Evolutionary conservation across 64 coral and sea anemone species (phyloP).

Genomic region (Porites lutea): DNA sequence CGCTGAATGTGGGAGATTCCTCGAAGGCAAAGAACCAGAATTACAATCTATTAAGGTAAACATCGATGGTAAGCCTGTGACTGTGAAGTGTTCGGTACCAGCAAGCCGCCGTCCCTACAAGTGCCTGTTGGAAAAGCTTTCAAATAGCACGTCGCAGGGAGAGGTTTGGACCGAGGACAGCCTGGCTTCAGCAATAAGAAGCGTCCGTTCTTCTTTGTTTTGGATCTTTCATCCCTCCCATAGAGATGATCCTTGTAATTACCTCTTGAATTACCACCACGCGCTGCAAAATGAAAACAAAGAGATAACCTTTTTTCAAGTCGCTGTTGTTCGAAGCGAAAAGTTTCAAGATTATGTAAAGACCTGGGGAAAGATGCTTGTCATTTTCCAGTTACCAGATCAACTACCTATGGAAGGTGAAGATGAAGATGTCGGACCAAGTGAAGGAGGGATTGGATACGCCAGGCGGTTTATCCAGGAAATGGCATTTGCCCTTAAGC

Average conservation of each 20-base stretch:
- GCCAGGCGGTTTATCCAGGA: constrained; percentile 70
- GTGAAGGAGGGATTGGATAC: constrained; percentile 53
- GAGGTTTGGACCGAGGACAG: too few species aligned
- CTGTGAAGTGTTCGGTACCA: constrained; percentile 9
- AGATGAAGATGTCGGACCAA: background rate
- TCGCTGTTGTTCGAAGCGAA: constrained; percentile 45
- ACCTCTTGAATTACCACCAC: constrained; percentile 46
- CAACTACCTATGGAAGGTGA: background rate
- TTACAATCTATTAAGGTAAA: background rate
- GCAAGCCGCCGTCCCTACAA: background rate
- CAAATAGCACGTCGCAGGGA: background rate
- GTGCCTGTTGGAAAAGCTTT: background rate
- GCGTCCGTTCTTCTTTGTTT: background rate
- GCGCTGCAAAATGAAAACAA: constrained; percentile 4
- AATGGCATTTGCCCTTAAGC: constrained; percentile 22
- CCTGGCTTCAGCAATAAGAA: background rate
- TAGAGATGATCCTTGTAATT: constrained; percentile 41
- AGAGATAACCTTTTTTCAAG: background rate
- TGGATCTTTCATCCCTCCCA: constrained; percentile 62
- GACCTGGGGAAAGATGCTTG: constrained; percentile 48
- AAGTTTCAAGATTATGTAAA: constrained; percentile 23
- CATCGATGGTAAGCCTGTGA: background rate
- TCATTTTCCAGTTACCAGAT: constrained; percentile 53
- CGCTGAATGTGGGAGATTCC: constrained; percentile 26
- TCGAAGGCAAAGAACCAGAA: background rate